phyloP scores from a whole-genome alignment of 1,140 invertebrate species.

The Mesaphorura yosii region DNA sequence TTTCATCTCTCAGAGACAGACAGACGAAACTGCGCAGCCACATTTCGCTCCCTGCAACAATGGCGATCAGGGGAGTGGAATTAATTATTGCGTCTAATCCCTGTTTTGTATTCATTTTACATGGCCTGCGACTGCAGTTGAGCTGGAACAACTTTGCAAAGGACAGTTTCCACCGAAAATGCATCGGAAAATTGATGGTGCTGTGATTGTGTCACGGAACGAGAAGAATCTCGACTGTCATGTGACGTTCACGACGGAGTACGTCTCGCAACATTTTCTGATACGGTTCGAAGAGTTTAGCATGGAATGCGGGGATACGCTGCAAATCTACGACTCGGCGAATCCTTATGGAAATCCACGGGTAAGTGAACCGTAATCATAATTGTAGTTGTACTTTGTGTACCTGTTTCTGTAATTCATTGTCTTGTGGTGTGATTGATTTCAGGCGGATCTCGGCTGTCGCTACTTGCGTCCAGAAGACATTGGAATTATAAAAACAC shows the following conservation, averaged over 20 bases:
- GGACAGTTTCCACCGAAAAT: slow-evolving; percentile 71
- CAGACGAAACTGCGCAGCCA: no score
- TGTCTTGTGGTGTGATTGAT: slow-evolving; percentile 26
- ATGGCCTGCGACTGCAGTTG: no score
- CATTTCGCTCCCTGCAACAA: no score
- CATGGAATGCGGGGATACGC: slow-evolving; percentile 84
- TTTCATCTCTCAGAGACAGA: no score
- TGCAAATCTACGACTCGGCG: slow-evolving; percentile 82
- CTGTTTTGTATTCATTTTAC: no score
- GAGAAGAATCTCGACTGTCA: slow-evolving; percentile 79
- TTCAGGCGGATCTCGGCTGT: slow-evolving; percentile 78
- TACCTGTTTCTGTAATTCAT: not conserved
- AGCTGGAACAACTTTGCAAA: slow-evolving; percentile 72
- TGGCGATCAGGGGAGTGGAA: no score
- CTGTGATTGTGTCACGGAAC: slow-evolving; percentile 72
- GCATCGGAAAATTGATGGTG: slow-evolving; percentile 80
- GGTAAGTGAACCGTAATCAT: no score
- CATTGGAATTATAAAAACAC: slow-evolving; percentile 73
- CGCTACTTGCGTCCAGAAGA: slow-evolving; percentile 67
- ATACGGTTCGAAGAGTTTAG: slow-evolving; percentile 67
- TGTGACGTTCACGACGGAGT: slow-evolving; percentile 85
- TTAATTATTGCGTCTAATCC: no score
- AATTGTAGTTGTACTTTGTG: no score
- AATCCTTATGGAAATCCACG: slow-evolving; percentile 73
- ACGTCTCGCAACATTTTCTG: slow-evolving; percentile 84